Conservation (phyloP, 2,797 vertebrate species). For the Myripristis jacobus region DNA sequence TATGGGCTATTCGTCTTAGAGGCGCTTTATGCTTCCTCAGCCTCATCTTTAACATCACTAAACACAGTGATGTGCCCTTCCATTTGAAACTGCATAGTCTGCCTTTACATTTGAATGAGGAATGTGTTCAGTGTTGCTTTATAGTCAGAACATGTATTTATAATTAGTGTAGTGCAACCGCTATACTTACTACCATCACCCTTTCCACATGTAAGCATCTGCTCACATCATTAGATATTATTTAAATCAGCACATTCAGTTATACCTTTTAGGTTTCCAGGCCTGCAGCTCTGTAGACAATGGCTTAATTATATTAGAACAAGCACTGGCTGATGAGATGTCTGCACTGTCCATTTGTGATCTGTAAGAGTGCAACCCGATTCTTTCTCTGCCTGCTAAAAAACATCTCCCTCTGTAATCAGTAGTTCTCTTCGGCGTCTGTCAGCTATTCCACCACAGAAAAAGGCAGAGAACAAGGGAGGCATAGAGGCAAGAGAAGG, state of each 20-base stretch:
- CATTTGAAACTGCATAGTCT: too few species aligned
- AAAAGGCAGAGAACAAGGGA: constrained; percentile 73
- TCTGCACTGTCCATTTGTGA: constrained; percentile 11
- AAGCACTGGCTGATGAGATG: constrained; percentile 12
- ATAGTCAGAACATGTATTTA: neutral
- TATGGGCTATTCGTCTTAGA: too few species aligned
- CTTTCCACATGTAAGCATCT: neutral
- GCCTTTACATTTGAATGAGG: neutral
- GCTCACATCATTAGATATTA: too few species aligned
- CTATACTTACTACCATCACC: constrained; percentile 9
- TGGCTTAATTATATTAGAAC: constrained; percentile 31
- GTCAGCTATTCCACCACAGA: constrained; percentile 68
- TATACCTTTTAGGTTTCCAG: too few species aligned
- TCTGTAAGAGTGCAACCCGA: constrained; percentile 28
- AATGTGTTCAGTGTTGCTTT: constrained; percentile 9
- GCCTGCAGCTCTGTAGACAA: neutral
- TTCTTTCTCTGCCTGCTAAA: constrained; percentile 28
- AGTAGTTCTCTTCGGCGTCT: constrained; percentile 64
- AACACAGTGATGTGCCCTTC: too few species aligned
- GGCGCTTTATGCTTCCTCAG: too few species aligned
- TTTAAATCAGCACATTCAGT: neutral
- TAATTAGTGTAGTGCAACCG: neutral
- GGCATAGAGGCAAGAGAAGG: constrained; percentile 61
- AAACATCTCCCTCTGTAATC: constrained; percentile 64
- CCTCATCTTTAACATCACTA: too few species aligned